Base-by-base conservation (phyloP, 1,140 invertebrate species). In the Copidosoma floridanum region DNA sequence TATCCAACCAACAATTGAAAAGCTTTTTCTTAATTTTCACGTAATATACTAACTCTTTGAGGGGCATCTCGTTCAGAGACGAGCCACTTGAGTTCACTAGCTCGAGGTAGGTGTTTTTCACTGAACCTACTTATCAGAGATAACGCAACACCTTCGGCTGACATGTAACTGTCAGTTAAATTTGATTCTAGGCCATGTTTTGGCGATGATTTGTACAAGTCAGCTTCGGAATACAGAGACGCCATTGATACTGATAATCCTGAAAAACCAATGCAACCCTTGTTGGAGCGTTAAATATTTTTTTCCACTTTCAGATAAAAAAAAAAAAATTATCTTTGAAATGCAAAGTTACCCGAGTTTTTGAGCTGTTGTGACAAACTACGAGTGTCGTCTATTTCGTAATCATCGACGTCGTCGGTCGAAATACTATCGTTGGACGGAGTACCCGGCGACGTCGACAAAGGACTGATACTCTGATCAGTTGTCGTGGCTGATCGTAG, bases 21-120 rank as follows among this genome's bases (percentile, higher is more conserved):
- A n/a, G n/a, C n/a, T n/a, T n/a, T n/a, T n/a, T n/a, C n/a, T n/a
- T n/a, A n/a, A n/a, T n/a, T n/a, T n/a, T n/a, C n/a, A n/a, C 29
- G 29, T 6, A 32, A 16, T 41, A 48, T 51, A 62, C 48, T 67
- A 74, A 86, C 85, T 65, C 84, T 82, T 74, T 93, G 91, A 11
- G 90, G 89, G 3, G 85, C 88, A 71, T 94, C 90, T 65, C 86
- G 76, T 72, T 93, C 91, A 0, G 89, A 88, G 0, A 94, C 89
- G 3, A 94, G 76, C 91, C 91, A 94, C 56, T 89, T 83, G n/a
- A 94, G 74, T 52, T 93, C 90, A 3, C 88, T 89, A 14, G 90
- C 88, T 63, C 87, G 84, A 0, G 91, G 91, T 43, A 93, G 74
- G 59, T 91, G 88, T 64, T 89, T 88, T 60, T 91, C 88, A 60